Evolutionary conservation across 2,113 vertebrate genomes (phyloP).

Genomic region (Trichechus manatus): DNA sequence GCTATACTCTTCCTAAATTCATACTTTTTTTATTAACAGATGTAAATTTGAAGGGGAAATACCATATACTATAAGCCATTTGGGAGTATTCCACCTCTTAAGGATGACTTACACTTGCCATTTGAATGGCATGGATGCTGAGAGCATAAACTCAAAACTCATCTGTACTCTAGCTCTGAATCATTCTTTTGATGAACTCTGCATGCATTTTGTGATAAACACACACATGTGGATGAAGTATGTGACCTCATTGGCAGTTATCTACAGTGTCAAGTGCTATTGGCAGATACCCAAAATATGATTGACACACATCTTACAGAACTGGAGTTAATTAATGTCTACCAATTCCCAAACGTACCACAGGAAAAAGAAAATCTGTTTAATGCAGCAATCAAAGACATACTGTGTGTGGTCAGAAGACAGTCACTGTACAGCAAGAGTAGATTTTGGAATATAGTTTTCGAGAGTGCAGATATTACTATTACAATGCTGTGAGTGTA

Average conservation of each 20-base stretch:
- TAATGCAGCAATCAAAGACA: constrained; percentile 87
- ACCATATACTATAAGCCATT: constrained; percentile 67
- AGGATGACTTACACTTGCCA: constrained; percentile 68
- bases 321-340: constrained; percentile 89
- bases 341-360: constrained; percentile 87
- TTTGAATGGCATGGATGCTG: constrained; percentile 60
- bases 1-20: constrained; percentile 54
- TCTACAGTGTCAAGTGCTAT: constrained; percentile 84
- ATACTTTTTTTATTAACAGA: constrained; percentile 75
- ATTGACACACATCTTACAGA: constrained; percentile 88
- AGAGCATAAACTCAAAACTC: constrained; percentile 60
- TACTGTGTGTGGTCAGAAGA: constrained; percentile 86
- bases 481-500: background rate
- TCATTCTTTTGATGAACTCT: constrained; percentile 37
- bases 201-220: constrained; percentile 61
- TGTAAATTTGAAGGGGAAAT: constrained; percentile 77
- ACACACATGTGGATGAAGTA: constrained; percentile 77
- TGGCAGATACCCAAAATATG: constrained; percentile 87
- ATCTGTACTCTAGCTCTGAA: constrained; percentile 46
- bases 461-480: constrained; percentile 49
- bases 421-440: constrained; percentile 81
- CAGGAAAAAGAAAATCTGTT: constrained; percentile 88
- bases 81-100: constrained; percentile 69
- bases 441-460: constrained; percentile 77
- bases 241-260: constrained; percentile 86